phyloP scores from a whole-genome alignment of 1,140 invertebrate species.

The Heliothis virescens region DNA sequence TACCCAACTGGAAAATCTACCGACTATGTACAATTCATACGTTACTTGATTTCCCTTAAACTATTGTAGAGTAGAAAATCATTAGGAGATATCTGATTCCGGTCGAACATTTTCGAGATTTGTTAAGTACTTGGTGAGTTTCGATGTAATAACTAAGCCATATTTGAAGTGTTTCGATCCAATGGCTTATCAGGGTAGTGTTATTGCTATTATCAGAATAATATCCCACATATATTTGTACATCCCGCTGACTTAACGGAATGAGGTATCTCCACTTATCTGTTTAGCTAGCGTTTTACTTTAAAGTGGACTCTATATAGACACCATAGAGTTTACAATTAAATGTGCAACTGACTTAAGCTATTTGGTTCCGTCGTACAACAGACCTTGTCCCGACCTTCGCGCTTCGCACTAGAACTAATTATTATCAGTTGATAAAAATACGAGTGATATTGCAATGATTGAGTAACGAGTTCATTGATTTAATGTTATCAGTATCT shows the following conservation, averaged over 20 bases:
- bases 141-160: no score
- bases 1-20: conserved; percentile 52
- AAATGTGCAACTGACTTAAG: conserved; percentile 40
- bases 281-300: conserved; percentile 45
- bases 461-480: not conserved
- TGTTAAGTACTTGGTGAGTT: not conserved
- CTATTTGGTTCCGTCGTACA: conserved; percentile 45
- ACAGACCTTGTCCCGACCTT: conserved; percentile 29
- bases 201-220: conserved; percentile 9
- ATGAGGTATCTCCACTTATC: conserved; percentile 27
- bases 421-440: conserved; percentile 22
- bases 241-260: not conserved
- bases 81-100: conserved; percentile 7
- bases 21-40: conserved; percentile 53
- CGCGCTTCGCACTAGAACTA: not conserved
- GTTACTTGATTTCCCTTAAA: conserved; percentile 28
- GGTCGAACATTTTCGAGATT: not conserved
- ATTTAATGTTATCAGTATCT: not conserved
- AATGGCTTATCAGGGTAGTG: not conserved
- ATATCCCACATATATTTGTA: not conserved
- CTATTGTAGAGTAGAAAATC: conserved; percentile 22
- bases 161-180: not conserved
- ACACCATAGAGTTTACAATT: conserved; percentile 41
- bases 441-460: not conserved
- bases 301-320: conserved; percentile 25